A percentile compares a stretch with the other conserved stretches of the same genome.
Conservation (phyloP, 1,140 invertebrate genomes). For the Drosophila varians region DNA sequence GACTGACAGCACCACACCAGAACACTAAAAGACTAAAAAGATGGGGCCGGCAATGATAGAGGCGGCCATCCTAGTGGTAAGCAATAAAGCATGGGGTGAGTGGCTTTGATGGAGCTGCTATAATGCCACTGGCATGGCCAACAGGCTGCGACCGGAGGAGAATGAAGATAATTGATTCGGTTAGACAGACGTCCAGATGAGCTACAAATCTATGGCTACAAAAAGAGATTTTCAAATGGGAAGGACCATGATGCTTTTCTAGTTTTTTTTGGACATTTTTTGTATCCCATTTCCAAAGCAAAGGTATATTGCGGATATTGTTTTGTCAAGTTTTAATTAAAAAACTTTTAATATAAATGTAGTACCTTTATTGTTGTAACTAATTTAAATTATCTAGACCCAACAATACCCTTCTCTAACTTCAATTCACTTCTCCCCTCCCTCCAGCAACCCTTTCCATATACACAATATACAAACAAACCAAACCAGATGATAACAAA, state of each 20-base stretch:
- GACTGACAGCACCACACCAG: slow-evolving; percentile 53
- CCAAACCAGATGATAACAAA: slow-evolving; percentile 61
- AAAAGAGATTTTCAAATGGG: slow-evolving; percentile 10
- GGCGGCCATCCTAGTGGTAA: slow-evolving; percentile 25
- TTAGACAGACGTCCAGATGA: slow-evolving; percentile 31
- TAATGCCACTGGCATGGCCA: slow-evolving; percentile 51
- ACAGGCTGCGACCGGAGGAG: slow-evolving; percentile 6
- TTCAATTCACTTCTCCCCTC: slow-evolving; percentile 19
- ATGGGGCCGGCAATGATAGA: slow-evolving; percentile 1
- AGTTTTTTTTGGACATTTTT: no score
- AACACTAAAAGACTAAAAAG: slow-evolving; percentile 14
- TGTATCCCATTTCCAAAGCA: no score
- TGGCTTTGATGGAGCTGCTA: slow-evolving; percentile 55
- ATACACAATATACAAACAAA: slow-evolving; percentile 38
- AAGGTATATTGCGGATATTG: not conserved
- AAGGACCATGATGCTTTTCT: not conserved
- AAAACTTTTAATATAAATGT: not conserved
- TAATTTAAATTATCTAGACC: not conserved
- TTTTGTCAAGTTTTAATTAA: not conserved
- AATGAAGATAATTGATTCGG: slow-evolving; percentile 32
- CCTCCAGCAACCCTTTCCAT: slow-evolving; percentile 15
- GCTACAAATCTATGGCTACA: slow-evolving; percentile 4
- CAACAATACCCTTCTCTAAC: slow-evolving; percentile 2
- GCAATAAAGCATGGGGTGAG: slow-evolving; percentile 35
- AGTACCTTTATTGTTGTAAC: not conserved